Evolutionary conservation across 2,113 vertebrate species (phyloP).

Genomic region (Anhinga rufa): DNA sequence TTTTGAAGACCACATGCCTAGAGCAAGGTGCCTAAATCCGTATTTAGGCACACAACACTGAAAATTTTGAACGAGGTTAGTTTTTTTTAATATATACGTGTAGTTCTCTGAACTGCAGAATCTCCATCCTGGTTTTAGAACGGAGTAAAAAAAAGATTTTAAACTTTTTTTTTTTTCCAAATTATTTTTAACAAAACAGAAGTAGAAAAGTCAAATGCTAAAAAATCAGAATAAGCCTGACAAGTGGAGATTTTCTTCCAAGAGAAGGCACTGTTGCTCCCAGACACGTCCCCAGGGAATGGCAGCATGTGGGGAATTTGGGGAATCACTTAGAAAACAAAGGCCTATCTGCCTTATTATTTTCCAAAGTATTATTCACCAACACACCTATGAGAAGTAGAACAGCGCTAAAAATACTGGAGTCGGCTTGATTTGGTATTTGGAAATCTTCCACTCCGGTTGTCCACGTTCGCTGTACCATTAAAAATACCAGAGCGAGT

Average conservation of each 20-base stretch:
- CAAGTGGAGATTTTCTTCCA: background rate
- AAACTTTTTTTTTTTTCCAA: too few species aligned
- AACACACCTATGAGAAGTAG: background rate
- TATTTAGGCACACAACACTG: background rate
- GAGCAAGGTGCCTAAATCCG: background rate
- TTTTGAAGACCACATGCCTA: background rate
- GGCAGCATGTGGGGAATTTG: background rate
- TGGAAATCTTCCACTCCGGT: background rate
- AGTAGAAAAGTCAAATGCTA: background rate
- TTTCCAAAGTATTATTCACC: background rate
- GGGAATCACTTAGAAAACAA: background rate
- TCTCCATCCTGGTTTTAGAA: background rate
- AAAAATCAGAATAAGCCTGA: background rate
- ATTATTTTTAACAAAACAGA: background rate
- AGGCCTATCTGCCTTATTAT: background rate
- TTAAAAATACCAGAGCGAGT: background rate
- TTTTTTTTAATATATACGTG: background rate
- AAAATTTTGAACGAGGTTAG: background rate
- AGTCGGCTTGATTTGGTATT: background rate
- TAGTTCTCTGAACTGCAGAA: background rate
- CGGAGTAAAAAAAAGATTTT: background rate
- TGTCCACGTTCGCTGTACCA: background rate
- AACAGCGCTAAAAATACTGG: background rate
- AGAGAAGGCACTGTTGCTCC: background rate
- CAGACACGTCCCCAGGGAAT: background rate